A percentile compares a stretch with the other conserved stretches of the same genome.
Conservation (phyloP, 2,797 vertebrate species). For the Acanthopagrus latus region DNA sequence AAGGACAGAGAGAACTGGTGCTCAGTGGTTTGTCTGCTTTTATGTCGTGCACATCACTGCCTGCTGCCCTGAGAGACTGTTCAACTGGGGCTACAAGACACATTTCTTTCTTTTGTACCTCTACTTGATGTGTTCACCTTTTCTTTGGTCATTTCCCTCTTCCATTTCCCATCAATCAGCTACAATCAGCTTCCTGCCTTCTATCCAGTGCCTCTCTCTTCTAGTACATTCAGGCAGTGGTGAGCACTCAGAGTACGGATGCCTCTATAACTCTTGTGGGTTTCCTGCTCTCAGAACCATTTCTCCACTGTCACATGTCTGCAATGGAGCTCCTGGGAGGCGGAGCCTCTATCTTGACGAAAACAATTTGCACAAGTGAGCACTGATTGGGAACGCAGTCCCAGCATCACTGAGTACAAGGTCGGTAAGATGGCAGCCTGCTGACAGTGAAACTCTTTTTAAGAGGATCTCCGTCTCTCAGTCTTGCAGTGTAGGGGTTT, state of each 20-base stretch:
- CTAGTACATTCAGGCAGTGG: slow-evolving; percentile 1
- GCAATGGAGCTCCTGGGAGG: slow-evolving; percentile 55
- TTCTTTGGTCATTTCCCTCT: background rate
- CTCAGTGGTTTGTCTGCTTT: slow-evolving; percentile 34
- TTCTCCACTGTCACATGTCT: slow-evolving; percentile 40
- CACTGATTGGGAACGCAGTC: slow-evolving; percentile 42
- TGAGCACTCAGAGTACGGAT: slow-evolving; percentile 1
- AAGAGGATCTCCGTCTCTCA: slow-evolving; percentile 47
- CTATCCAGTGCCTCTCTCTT: background rate
- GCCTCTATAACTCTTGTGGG: slow-evolving; percentile 16
- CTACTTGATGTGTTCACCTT: background rate
- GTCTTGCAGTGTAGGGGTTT: slow-evolving; percentile 9
- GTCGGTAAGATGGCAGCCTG: slow-evolving; percentile 55
- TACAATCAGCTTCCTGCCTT: background rate
- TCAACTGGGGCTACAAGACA: slow-evolving; percentile 33
- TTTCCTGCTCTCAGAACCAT: slow-evolving; percentile 36
- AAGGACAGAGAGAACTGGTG: slow-evolving; percentile 44
- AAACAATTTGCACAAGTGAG: slow-evolving; percentile 65
- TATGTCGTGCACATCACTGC: slow-evolving; percentile 37
- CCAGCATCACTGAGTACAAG: slow-evolving; percentile 37
- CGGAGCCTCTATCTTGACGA: slow-evolving; percentile 38
- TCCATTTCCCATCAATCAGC: background rate
- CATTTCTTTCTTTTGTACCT: slow-evolving; percentile 10
- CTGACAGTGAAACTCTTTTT: slow-evolving; percentile 57
- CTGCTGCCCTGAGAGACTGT: slow-evolving; percentile 44